phyloP scores from a whole-genome alignment of 2,797 vertebrate genomes.

The Pseudochromis fuscus region DNA sequence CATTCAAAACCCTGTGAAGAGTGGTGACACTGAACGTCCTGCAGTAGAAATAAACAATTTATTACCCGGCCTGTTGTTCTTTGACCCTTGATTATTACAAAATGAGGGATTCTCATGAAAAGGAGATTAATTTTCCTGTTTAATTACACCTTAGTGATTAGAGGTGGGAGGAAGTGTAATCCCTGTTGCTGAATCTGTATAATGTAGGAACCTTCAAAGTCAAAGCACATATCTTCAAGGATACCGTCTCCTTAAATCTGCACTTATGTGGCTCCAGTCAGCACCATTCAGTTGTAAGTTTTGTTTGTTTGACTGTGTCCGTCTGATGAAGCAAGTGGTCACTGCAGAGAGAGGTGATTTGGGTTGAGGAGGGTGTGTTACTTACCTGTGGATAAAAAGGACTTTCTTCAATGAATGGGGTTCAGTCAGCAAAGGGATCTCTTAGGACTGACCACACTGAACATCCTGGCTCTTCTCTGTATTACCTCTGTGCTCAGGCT shows the following conservation, averaged over 20 bases:
- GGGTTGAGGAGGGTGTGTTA: constrained; percentile 38
- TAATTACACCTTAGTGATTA: constrained; percentile 78
- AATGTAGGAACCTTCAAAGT: constrained; percentile 64
- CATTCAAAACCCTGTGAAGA: constrained; percentile 17
- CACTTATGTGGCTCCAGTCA: constrained; percentile 65
- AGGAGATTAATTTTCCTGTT: constrained; percentile 75
- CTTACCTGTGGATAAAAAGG: constrained; percentile 72
- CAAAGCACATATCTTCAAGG: constrained; percentile 65
- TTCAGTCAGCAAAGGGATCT: constrained; percentile 9
- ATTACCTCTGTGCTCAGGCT: constrained; percentile 9
- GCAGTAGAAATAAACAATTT: constrained; percentile 36
- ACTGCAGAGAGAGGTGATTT: constrained; percentile 20
- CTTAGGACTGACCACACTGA: constrained; percentile 7
- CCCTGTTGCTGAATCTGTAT: constrained; percentile 60
- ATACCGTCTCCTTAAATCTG: constrained; percentile 46
- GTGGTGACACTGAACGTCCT: constrained; percentile 41
- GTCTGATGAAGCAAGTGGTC: constrained; percentile 59
- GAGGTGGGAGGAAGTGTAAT: constrained; percentile 57
- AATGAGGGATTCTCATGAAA: constrained; percentile 15
- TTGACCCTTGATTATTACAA: constrained; percentile 57
- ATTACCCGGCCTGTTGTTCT: constrained; percentile 21
- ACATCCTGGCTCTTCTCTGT: constrained; percentile 27
- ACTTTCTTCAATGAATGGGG: constrained; percentile 25
- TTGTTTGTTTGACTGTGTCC: constrained; percentile 34
- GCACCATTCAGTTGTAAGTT: constrained; percentile 50